Percentiles rank a stretch among this genome's conserved stretches.
These are phyloP conservation scores for Hanleya hanleyi DNA, from an alignment of 2,888 invertebrate species.

Conservation along the genomic window DNA sequence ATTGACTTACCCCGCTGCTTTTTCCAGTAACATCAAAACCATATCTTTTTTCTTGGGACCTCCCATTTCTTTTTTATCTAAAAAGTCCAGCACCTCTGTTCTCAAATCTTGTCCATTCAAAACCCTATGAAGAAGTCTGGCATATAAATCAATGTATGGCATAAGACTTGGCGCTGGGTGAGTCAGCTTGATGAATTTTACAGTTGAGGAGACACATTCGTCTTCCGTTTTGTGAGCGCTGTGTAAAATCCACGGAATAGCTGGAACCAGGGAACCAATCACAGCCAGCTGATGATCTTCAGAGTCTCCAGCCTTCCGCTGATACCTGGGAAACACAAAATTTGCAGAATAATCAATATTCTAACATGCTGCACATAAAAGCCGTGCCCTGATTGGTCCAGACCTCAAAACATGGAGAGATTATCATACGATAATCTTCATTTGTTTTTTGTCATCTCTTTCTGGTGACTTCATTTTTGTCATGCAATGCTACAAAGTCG, in stretches of 20 bases:
- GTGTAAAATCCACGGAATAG: conserved; percentile 64
- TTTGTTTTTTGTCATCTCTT: too few species aligned
- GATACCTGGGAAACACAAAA: conserved; percentile 36
- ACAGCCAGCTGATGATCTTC: conserved; percentile 58
- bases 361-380: background rate
- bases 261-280: conserved; percentile 56
- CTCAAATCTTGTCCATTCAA: conserved; percentile 56
- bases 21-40: conserved; percentile 43
- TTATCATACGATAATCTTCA: too few species aligned
- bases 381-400: too few species aligned
- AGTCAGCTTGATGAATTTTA: conserved; percentile 61
- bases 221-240: conserved; percentile 55
- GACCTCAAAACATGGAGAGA: too few species aligned
- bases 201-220: conserved; percentile 53
- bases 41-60: conserved; percentile 48
- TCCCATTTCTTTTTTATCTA: conserved; percentile 52
- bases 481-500: too few species aligned
- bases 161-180: conserved; percentile 57
- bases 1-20: conserved; percentile 48
- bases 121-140: conserved; percentile 57
- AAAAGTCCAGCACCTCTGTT: conserved; percentile 43
- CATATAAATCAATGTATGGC: conserved; percentile 57
- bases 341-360: background rate
- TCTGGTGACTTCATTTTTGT: too few species aligned
- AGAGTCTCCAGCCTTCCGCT: conserved; percentile 30